These are phyloP conservation scores for Mionectes macconnelli DNA, from an alignment of 2,113 vertebrate species.

Conservation along the genomic window DNA sequence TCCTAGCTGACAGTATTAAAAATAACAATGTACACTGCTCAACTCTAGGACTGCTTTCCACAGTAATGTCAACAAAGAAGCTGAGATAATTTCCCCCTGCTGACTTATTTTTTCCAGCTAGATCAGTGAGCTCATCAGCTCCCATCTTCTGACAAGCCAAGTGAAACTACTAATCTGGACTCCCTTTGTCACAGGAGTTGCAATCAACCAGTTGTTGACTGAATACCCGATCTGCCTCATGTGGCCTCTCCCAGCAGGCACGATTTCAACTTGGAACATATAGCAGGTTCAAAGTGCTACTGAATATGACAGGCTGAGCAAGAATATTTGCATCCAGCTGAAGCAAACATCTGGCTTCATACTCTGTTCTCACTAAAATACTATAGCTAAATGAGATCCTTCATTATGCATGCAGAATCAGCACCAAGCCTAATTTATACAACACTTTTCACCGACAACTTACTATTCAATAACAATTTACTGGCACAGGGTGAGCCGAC, in stretches of 20 bases:
- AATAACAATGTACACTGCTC: conserved; percentile 28
- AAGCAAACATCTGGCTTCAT: background rate
- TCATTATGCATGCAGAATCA: background rate
- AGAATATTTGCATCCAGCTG: background rate
- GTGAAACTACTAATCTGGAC: conserved; percentile 12
- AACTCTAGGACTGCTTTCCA: background rate
- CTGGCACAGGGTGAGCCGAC: background rate
- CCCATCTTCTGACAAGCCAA: conserved; percentile 35
- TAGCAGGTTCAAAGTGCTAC: background rate
- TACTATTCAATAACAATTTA: background rate
- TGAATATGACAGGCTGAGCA: background rate
- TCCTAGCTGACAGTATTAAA: conserved; percentile 35
- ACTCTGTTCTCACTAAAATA: background rate
- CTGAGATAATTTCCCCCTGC: conserved; percentile 51
- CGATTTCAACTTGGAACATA: background rate
- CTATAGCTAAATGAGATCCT: background rate
- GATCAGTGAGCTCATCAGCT: conserved; percentile 42
- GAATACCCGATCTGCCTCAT: background rate
- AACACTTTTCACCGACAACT: background rate
- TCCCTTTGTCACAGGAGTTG: conserved; percentile 4
- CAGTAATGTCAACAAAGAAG: conserved; percentile 56
- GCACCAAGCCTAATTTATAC: background rate
- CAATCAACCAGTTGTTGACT: conserved; percentile 3
- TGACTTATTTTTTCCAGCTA: conserved; percentile 63
- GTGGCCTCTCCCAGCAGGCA: background rate